These are phyloP conservation scores for Indicator maculatus DNA, from an alignment of 2,113 vertebrate species.

Conservation along the genomic window DNA sequence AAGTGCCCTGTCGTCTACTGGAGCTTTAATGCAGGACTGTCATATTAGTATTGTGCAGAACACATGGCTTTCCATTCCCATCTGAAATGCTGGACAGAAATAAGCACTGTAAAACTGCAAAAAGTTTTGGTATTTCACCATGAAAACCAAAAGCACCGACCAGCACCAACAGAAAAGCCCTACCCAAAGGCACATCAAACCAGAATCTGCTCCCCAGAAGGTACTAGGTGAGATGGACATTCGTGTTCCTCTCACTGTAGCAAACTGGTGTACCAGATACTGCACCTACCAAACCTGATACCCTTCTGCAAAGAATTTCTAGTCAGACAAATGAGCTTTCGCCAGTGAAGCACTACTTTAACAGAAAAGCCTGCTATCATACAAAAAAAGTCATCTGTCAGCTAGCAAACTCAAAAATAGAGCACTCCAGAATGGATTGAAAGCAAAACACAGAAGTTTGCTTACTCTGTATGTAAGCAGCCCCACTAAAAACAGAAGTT, in stretches of 20 bases:
- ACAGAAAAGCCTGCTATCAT: background rate
- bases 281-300: background rate
- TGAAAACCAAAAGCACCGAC: background rate
- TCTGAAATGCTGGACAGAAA: background rate
- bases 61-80: background rate
- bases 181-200: background rate
- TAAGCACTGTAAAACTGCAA: background rate
- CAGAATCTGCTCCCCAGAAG: background rate
- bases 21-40: background rate
- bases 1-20: no score
- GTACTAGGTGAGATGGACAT: background rate
- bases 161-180: background rate
- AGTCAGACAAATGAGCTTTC: background rate
- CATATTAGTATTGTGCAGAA: rapidly evolving
- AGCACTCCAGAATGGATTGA: background rate
- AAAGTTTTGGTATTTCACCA: background rate
- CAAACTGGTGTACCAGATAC: background rate
- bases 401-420: background rate
- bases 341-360: background rate
- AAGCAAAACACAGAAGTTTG: background rate
- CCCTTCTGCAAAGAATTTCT: background rate
- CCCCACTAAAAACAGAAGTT: background rate
- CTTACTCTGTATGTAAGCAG: background rate
- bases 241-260: background rate
- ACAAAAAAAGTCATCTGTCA: background rate